phyloP scores from a whole-genome alignment of 2,797 vertebrate species.

The Poecile montanus region DNA sequence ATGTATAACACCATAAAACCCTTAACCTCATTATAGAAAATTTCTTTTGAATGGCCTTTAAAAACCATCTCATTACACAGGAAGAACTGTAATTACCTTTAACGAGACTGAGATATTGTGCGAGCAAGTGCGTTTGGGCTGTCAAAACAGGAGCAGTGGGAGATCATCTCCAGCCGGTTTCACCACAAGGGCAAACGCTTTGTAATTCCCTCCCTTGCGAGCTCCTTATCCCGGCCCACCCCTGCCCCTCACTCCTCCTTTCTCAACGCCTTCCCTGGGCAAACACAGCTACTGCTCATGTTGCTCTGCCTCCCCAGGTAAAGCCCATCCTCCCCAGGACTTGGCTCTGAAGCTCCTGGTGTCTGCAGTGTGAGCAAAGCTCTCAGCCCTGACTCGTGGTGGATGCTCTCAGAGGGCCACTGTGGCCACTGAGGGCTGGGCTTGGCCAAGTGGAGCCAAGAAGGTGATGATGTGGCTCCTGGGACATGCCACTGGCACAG shows the following conservation, averaged over 20 bases:
- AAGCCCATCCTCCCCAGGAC: background rate
- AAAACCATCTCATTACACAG: slow-evolving; percentile 79
- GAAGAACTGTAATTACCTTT: slow-evolving; percentile 79
- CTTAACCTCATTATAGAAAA: slow-evolving; percentile 80
- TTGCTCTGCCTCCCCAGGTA: background rate
- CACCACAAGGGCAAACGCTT: slow-evolving; percentile 20
- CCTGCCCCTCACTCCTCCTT: background rate
- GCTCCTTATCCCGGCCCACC: background rate
- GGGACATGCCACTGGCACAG: background rate
- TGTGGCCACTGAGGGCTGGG: background rate
- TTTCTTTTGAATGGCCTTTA: slow-evolving; percentile 82
- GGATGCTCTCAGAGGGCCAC: rapidly evolving
- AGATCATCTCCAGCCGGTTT: slow-evolving; percentile 19
- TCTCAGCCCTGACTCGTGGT: rapidly evolving
- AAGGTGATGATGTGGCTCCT: background rate
- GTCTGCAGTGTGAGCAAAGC: background rate
- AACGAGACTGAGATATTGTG: slow-evolving; percentile 71
- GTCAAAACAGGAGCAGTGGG: slow-evolving; percentile 51
- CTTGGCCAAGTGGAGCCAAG: background rate
- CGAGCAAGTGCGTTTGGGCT: slow-evolving; percentile 59
- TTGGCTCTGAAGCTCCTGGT: rapidly evolving
- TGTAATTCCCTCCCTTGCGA: background rate
- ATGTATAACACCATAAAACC: slow-evolving; percentile 78
- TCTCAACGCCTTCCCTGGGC: background rate
- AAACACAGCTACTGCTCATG: background rate